These are phyloP conservation scores for Gadopsis bispinosus DNA, from an alignment of 2,797 vertebrate species.

Conservation along the genomic window DNA sequence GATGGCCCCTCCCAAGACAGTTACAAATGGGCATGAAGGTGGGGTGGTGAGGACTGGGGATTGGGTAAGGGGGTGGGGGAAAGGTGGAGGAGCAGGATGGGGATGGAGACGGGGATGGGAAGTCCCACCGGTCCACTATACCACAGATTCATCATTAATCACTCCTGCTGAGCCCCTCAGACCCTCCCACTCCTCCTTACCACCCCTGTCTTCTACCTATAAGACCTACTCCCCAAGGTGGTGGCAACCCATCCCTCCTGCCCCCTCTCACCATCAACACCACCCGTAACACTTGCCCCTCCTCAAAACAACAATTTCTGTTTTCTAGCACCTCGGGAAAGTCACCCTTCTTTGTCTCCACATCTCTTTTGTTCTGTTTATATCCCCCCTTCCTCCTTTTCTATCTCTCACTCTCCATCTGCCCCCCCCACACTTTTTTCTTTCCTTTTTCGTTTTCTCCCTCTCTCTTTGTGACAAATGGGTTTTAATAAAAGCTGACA, in stretches of 20 bases:
- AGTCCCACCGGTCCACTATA: conserved; percentile 76
- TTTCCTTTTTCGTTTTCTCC: conserved; percentile 54
- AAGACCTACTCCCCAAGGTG: conserved; percentile 74
- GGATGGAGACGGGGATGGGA: conserved; percentile 63
- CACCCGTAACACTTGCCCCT: conserved; percentile 49
- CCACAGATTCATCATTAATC: conserved; percentile 84
- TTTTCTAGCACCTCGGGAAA: conserved; percentile 59
- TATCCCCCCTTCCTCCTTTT: conserved; percentile 24
- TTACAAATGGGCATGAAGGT: conserved; percentile 82
- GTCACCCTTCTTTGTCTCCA: conserved; percentile 63
- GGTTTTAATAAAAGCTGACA: conserved; percentile 89
- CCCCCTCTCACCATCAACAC: conserved; percentile 36
- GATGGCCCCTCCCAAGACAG: conserved; percentile 78
- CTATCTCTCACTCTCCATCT: conserved; percentile 49
- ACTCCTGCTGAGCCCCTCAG: conserved; percentile 73
- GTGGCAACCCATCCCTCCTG: conserved; percentile 50
- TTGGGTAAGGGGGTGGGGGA: conserved; percentile 50
- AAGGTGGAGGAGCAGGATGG: conserved; percentile 42
- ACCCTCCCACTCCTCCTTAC: conserved; percentile 66
- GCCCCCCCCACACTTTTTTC: conserved; percentile 28
- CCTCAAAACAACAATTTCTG: conserved; percentile 62
- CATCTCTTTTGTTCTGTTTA: conserved; percentile 51
- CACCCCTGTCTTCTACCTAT: conserved; percentile 67
- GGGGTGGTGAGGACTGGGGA: conserved; percentile 64
- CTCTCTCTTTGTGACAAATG: conserved; percentile 84